Evolutionary conservation across 2,797 vertebrate species (phyloP), one percentile per base, ranked within the genome.

Genomic region (Pseudochirops cupreus): DNA sequence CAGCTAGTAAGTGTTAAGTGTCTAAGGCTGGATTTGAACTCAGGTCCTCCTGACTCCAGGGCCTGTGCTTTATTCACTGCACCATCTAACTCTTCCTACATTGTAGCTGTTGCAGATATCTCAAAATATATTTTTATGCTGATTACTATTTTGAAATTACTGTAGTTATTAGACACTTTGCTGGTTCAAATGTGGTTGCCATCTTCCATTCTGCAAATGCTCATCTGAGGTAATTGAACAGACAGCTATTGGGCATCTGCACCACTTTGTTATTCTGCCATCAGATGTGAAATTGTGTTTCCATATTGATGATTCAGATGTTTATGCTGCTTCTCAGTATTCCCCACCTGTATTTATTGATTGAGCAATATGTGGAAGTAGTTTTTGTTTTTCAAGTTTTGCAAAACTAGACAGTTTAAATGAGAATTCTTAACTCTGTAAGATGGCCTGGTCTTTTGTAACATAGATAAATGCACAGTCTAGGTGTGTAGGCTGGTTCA

Each of bases 311-410:
- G 52, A 59, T 87, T 62, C 52, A 91, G 31, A 94, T 55, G 46
- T 87, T 39, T 96, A 91, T 93, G 55, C n/a, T 96, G 62, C 55
- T 95, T 91, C 91, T n/a, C 29, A 92, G 92, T 31, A 94, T 53
- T 91, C 93, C 92, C 52, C 92, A 62, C 93, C 13, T 91, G 59
- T 28, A 11, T 53, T 91, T 74, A 33, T 82, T 56, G 10, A 91
- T 74, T 31, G 92, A 91, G 89, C 55, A 57, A 93, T 91, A 53
- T 74, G 67, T 92, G 29, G 87, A 91, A 91, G 9, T 95, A 53
- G 29, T 97, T 95, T 92, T 91, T 26, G 56, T 54, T 57, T 89
- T 57, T 92, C 74, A 59, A 53, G 31, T 92, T 94, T 94, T 95
- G 90, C 5, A 67, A 92, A 93, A 89, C 24, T 54, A 55, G 50